Conservation (phyloP, 2,888 invertebrate species). For the Drosophila macrothrix region DNA sequence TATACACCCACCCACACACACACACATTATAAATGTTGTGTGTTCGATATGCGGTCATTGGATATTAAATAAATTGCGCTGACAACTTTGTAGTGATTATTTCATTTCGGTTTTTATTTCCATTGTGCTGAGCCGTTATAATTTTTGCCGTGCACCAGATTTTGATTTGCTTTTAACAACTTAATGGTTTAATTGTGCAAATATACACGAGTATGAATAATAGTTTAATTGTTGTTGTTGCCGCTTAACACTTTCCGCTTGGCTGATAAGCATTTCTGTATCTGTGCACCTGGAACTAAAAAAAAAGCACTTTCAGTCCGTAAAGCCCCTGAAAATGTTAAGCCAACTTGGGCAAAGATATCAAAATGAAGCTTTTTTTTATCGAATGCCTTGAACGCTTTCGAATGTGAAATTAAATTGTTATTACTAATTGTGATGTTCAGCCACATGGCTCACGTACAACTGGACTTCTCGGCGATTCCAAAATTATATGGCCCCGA, state of each 20-base stretch:
- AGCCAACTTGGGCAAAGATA: conserved; percentile 23
- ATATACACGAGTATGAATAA: conserved; percentile 16
- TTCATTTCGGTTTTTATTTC: conserved; percentile 34
- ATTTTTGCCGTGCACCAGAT: conserved; percentile 38
- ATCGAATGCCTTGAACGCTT: background rate
- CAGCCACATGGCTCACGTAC: conserved; percentile 47
- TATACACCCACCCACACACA: background rate
- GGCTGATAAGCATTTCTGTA: conserved; percentile 36
- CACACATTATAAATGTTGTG: conserved; percentile 3
- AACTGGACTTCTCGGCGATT: conserved; percentile 63
- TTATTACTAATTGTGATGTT: conserved; percentile 28
- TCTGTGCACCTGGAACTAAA: conserved; percentile 5
- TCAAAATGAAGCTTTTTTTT: conserved; percentile 19
- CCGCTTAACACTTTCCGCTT: conserved; percentile 69
- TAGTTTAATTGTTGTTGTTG: conserved; percentile 18
- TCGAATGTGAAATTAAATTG: background rate
- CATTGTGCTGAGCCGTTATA: conserved; percentile 42
- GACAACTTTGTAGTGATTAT: conserved; percentile 41
- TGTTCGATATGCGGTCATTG: conserved; percentile 37
- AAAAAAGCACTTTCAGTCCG: conserved; percentile 8
- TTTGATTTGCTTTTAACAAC: conserved; percentile 79
- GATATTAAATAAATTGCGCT: conserved; percentile 47
- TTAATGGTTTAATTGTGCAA: conserved; percentile 75
- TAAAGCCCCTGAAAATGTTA: conserved; percentile 32
- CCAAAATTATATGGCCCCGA: conserved; percentile 61